Base-by-base conservation (phyloP, 2,797 vertebrate genomes). In the Pipistrellus kuhlii region DNA sequence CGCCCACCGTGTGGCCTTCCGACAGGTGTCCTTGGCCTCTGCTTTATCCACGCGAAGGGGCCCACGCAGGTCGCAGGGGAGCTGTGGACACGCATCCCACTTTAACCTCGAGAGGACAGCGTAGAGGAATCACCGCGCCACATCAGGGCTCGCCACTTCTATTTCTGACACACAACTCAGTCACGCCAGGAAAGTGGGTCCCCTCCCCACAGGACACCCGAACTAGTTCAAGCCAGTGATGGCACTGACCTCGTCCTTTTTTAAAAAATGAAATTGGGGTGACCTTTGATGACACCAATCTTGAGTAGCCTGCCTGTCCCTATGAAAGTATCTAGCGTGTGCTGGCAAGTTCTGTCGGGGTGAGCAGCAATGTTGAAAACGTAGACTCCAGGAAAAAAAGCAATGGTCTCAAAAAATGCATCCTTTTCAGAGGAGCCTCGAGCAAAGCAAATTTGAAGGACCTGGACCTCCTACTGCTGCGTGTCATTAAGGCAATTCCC, bases 401-500 rank as follows among this genome's bases (percentile, higher is more conserved):
- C 75, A 86, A 77, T 12, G 64, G 85, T 88, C 44, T 85, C 82
- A 81, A 94, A 96, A 80, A 85, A 72, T 44, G 10, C 91, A 30
- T 53, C 18, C 51, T 87, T 91, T 95, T 48, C 77, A 96, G 57
- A 88, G 72, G 64, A 96, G 91, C 55, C 71, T 14, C 3, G 20
- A 95, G 76, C 38, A 96, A 82, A 73, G 93, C 90, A 72, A 84
- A 88, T 89, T 87, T 89, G 86, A 96, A 89, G 18, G 94, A 94
- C 41, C 84, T 1, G 77, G 76, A 94, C 93, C 64, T 86, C 88
- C 57, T 83, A 51, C 30, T 89, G 85, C 75, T 95, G 93, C 94
- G 87, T 85, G 92, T 95, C 85, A 44, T 57, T 95, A 96, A 97
- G 92, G 73, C 93, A 92, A 91, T 68, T 46, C 77, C 95, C 14